Evolutionary conservation across 2,888 invertebrate genomes (phyloP), one percentile per base, ranked within the genome.

Genomic region (Dascillus cervinus): DNA sequence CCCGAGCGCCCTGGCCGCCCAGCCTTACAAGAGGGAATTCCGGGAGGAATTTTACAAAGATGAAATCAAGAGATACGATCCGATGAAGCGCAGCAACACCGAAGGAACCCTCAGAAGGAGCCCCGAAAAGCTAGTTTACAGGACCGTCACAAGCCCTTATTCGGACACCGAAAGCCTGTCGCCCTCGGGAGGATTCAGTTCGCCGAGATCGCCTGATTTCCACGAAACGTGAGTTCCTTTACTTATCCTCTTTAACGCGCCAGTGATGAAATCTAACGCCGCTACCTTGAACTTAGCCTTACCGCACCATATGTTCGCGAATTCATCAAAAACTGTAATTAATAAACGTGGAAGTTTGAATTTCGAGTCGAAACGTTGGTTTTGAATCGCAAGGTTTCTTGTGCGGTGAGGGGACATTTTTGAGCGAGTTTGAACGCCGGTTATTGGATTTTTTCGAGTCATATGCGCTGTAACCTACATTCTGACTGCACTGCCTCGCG

Each of bases 151-250:
- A 4, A 58, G 58, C 40, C 58, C 59, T 3, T 65, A 58, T 49
- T 65, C 66, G 26, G 64, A 66, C 49, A 48, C 62, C n/a, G 64
- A 63, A 32, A 64, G 60, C 46, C 45, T 65, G 22, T 64, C 64
- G 4, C 64, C 64, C 5, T 62, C 65, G 3, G 58, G 62, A 15
- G 60, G 56, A 13, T 66, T 63, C 41, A 57, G 47, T 32, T 37
- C 37, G n/a, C 37, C 34, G 8, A 37, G 31, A 31, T 65, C 66
- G 22, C 66, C 67, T 8, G 68, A 68, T 34, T 67, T 66, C 49
- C 66, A 66, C 44, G 70, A 69, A 53, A 62, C 63, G 69, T 70
- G 55, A 68, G 67, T 68, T n/a, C n/a, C n/a, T n/a, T n/a, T 17
- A 24, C 30, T 30, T 22, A 31, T 31, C 37, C 32, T 25, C 23